A percentile compares a stretch with the other conserved stretches of the same genome.
Conservation (phyloP, 2,888 invertebrate species). For the Nysson spinosus region DNA sequence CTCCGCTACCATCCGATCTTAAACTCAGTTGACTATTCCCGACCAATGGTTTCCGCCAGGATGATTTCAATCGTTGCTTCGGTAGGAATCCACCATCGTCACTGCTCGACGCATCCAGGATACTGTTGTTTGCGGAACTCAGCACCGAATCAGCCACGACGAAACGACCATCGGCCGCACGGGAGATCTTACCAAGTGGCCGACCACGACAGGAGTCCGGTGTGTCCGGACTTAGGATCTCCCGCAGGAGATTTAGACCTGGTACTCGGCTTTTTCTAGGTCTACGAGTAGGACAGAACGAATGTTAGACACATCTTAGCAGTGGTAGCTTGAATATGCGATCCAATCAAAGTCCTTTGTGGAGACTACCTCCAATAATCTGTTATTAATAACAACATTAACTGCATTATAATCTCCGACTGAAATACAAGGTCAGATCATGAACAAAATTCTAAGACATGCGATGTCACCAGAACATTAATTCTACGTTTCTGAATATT, state of each 20-base stretch:
- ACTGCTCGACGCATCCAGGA: slow-evolving; percentile 83
- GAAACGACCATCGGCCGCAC: slow-evolving; percentile 87
- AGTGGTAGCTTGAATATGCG: slow-evolving; percentile 12
- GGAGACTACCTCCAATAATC: not conserved
- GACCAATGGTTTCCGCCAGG: slow-evolving; percentile 79
- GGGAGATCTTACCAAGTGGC: slow-evolving; percentile 83
- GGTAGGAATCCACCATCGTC: slow-evolving; percentile 93
- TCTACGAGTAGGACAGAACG: slow-evolving; percentile 79
- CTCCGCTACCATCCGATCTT: slow-evolving; percentile 83
- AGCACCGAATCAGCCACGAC: slow-evolving; percentile 81
- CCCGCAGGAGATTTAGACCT: slow-evolving; percentile 88
- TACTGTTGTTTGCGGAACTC: slow-evolving; percentile 80
- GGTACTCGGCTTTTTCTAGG: slow-evolving; percentile 96
- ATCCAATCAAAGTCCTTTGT: slow-evolving; percentile 31
- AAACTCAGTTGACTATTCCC: slow-evolving; percentile 84
- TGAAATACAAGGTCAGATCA: too few species aligned
- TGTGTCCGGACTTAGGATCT: slow-evolving; percentile 79
- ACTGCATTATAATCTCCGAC: too few species aligned
- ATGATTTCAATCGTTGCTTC: slow-evolving; percentile 72
- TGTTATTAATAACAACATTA: too few species aligned
- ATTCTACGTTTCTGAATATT: too few species aligned
- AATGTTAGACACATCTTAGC: slow-evolving; percentile 59
- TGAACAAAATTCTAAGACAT: too few species aligned
- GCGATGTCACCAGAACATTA: too few species aligned
- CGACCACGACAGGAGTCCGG: slow-evolving; percentile 75